phyloP scores from a whole-genome alignment of 1,140 invertebrate genomes.

The Ceratitis capitata region DNA sequence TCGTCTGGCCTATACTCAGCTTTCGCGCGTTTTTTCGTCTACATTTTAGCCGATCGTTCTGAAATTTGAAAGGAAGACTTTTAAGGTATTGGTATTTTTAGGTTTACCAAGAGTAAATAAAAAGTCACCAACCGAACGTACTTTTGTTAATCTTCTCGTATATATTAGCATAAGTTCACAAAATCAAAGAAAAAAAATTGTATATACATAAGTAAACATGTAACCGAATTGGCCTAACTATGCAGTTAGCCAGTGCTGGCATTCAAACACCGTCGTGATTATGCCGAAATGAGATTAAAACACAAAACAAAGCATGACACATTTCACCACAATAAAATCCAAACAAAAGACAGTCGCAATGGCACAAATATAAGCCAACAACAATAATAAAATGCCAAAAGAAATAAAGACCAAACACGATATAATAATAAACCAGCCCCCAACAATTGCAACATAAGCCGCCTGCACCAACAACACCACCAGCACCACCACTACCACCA shows the following conservation, averaged over 20 bases:
- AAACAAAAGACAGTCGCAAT: background rate
- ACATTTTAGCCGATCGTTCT: too few relatives aligned
- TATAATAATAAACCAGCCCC: conserved; percentile 18
- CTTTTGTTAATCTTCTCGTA: too few relatives aligned
- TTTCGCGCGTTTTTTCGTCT: too few relatives aligned
- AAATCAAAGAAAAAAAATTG: too few relatives aligned
- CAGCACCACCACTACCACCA: background rate
- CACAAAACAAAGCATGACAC: background rate
- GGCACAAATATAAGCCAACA: conserved; percentile 1
- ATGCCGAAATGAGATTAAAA: background rate
- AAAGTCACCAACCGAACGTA: too few relatives aligned
- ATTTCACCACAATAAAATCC: background rate
- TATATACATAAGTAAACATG: too few relatives aligned
- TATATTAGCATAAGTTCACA: too few relatives aligned
- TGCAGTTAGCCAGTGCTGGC: background rate
- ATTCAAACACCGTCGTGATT: background rate
- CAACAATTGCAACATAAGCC: conserved; percentile 2
- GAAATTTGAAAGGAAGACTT: too few relatives aligned
- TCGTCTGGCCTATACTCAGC: too few relatives aligned
- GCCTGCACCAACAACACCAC: background rate
- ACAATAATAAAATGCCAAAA: background rate
- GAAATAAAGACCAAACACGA: background rate
- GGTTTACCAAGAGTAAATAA: too few relatives aligned
- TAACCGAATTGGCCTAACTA: background rate
- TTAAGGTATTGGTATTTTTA: too few relatives aligned